Percentiles rank a stretch among this genome's conserved stretches.
phyloP scores from a whole-genome alignment of 2,797 vertebrate species.

The Choloepus didactylus region DNA sequence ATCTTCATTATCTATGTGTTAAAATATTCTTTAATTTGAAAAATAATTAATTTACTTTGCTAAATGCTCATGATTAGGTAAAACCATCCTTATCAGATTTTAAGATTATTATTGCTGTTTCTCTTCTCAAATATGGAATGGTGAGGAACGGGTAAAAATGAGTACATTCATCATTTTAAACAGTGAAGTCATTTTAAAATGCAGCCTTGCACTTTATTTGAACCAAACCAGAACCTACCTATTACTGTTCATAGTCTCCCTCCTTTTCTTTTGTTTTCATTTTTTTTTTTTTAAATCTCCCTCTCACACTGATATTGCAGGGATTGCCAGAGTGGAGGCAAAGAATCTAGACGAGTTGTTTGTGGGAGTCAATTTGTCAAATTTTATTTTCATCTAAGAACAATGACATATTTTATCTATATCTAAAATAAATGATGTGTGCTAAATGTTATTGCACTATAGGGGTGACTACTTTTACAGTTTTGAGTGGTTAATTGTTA shows the following conservation, averaged over 20 bases:
- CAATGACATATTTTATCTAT: not conserved
- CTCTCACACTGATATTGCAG: not conserved
- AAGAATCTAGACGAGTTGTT: not conserved
- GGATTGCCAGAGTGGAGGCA: not conserved
- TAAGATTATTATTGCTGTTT: slow-evolving; percentile 67
- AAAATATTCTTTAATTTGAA: slow-evolving; percentile 52
- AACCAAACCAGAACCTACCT: slow-evolving; percentile 69
- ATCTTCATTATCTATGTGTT: slow-evolving; percentile 42
- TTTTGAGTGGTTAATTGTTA: slow-evolving; percentile 14
- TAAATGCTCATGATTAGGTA: slow-evolving; percentile 24
- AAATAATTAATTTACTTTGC: slow-evolving; percentile 58
- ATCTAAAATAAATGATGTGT: slow-evolving; percentile 20
- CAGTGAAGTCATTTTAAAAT: slow-evolving; percentile 66
- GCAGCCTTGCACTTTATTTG: slow-evolving; percentile 68
- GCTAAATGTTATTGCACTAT: slow-evolving; percentile 4
- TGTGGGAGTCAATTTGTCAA: slow-evolving; percentile 27
- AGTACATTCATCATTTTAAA: slow-evolving; percentile 71
- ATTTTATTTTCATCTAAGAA: slow-evolving; percentile 55
- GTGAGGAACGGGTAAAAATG: slow-evolving; percentile 51
- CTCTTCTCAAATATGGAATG: slow-evolving; percentile 56
- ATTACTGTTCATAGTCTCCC: not conserved
- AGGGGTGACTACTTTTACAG: not conserved
- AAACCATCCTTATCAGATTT: slow-evolving; percentile 64
- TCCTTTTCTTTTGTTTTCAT: not conserved
- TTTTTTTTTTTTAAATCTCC: not conserved